phyloP scores from a whole-genome alignment of 2,888 invertebrate species.

The Mongoloraphidia duomilia region DNA sequence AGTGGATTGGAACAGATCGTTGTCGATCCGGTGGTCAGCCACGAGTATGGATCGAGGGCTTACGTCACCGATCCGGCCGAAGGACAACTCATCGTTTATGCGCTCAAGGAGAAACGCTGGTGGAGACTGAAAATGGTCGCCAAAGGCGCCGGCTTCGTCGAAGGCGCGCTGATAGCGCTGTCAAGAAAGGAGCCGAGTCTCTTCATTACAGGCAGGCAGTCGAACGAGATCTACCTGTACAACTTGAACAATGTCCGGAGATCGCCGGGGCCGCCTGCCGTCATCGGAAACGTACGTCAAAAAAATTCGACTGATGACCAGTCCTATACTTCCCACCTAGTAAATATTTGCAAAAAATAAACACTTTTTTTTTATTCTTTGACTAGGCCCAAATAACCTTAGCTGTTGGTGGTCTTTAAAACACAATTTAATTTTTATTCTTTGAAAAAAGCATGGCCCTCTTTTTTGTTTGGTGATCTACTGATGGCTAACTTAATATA shows the following conservation, averaged over 20 bases:
- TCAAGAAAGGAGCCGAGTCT: conserved; percentile 22
- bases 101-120: conserved; percentile 22
- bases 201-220: conserved; percentile 23
- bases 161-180: conserved; percentile 23
- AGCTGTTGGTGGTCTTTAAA: no score
- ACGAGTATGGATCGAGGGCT: conserved; percentile 21
- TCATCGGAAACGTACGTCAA: conserved; percentile 5
- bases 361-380: no score
- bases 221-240: conserved; percentile 23
- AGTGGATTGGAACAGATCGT: conserved; percentile 22
- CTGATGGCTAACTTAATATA: no score
- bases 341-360: no score
- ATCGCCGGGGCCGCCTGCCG: conserved; percentile 10
- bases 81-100: conserved; percentile 20
- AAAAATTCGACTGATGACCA: conserved; percentile 8
- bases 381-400: no score
- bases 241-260: conserved; percentile 18
- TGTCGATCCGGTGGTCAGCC: conserved; percentile 20
- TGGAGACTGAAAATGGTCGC: conserved; percentile 22
- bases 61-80: conserved; percentile 27
- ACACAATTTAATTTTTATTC: no score
- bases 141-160: conserved; percentile 15
- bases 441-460: no score
- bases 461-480: no score
- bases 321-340: no score